Base-by-base conservation (phyloP, 2,888 invertebrate genomes). In the Scrobipalpa atriplicella region DNA sequence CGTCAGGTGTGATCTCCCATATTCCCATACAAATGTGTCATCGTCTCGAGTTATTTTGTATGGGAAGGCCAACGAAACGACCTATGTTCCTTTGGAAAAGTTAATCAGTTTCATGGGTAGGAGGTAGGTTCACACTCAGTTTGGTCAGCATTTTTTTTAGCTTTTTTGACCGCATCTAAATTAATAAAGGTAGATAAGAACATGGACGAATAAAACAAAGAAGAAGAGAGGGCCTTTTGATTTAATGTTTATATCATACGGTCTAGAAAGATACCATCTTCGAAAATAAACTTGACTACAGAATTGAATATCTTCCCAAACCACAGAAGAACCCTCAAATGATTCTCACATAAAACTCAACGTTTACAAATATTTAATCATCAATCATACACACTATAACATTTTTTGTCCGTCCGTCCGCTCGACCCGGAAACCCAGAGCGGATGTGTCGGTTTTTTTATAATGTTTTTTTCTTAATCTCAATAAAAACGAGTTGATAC, bases 401-500 rank as follows among this genome's bases (percentile, higher is more conserved):
- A 76, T 85, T 88, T 85, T 82, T 82, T 81, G 73, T 72, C 66
- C 61, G 68, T 67, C 73, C 79, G 80, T 79, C 78, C 79, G 79
- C 73, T 70, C 79, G 81, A 89, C 86, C 90, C 88, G 91, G 91
- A 91, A 90, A 88, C 78, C 76, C 78, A 72, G 81, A 80, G 86
- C 89, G 90, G 90, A 90, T 87, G 85, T 79, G 72, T 19, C 39
- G 41, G 68, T 77, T 86, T 87, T 88, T 84, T 78, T 72, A 36
- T 58, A 1, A 2, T 38, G 2, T 8, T 58, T 58, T 58, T 58
- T 29, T 56, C 8, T 21, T 10, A 1, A 58, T 71, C 68, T 73
- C 68, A 80, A 85, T 85, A 87, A 90, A 90, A 89, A 87, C 86
- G 83, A 86, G 84, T 86, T 86, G 81, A 82, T 82, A 82, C 77